Conservation (phyloP, 2,888 invertebrate species). For the Ephialtes manifestator region DNA sequence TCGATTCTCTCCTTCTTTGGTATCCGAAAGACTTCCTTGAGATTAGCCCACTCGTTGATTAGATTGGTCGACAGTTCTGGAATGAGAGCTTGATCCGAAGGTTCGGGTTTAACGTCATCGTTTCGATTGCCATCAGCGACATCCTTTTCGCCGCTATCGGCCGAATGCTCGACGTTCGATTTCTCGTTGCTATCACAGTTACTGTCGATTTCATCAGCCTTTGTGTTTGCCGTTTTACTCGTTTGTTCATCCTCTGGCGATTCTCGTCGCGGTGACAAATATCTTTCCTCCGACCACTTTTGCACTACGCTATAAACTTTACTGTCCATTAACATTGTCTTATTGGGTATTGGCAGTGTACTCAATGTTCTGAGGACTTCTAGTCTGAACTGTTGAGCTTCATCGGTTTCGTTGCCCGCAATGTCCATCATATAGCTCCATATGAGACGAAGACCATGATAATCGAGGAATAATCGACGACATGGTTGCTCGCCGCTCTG, state of each 20-base stretch:
- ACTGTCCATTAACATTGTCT: slow-evolving; percentile 96
- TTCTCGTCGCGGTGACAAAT: slow-evolving; percentile 78
- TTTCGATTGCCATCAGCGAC: slow-evolving; percentile 36
- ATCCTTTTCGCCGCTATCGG: slow-evolving; percentile 74
- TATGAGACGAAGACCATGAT: slow-evolving; percentile 95
- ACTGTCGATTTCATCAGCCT: slow-evolving; percentile 76
- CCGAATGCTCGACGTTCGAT: slow-evolving; percentile 46
- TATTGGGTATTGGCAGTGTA: slow-evolving; percentile 96
- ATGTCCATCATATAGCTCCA: slow-evolving; percentile 97
- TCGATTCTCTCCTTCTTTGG: slow-evolving; percentile 97
- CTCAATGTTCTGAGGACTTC: slow-evolving; percentile 93
- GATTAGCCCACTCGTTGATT: slow-evolving; percentile 91
- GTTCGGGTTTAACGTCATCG: slow-evolving; percentile 75
- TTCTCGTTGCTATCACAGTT: slow-evolving; percentile 79
- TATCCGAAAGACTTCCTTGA: slow-evolving; percentile 94
- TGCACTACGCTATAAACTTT: slow-evolving; percentile 95
- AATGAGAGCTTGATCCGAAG: slow-evolving; percentile 74
- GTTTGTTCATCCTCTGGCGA: slow-evolving; percentile 83
- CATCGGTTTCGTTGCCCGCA: slow-evolving; percentile 87
- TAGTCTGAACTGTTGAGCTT: slow-evolving; percentile 84
- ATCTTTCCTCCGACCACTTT: slow-evolving; percentile 90
- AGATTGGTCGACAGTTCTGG: slow-evolving; percentile 89
- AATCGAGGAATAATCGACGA: slow-evolving; percentile 95
- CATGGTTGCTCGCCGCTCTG: slow-evolving; percentile 94
- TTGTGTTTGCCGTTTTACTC: slow-evolving; percentile 26